Percentiles rank a stretch among this genome's conserved stretches.
phyloP scores from a whole-genome alignment of 2,113 vertebrate genomes.

The Ochotona curzoniae region DNA sequence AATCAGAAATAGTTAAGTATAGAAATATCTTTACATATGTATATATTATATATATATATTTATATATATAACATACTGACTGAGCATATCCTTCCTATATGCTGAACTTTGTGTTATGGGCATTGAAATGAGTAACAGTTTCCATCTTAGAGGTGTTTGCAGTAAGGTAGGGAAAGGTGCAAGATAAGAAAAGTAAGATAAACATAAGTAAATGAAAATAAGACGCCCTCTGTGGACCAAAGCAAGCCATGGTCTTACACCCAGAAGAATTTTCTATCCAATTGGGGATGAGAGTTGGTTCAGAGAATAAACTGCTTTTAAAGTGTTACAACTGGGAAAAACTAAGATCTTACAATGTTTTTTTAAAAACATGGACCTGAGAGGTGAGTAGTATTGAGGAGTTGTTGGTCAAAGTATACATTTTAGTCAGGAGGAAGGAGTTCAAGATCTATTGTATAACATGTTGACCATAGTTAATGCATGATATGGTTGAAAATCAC shows the following conservation, averaged over 20 bases:
- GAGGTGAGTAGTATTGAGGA: background rate
- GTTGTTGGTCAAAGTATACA: background rate
- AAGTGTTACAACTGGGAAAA: background rate
- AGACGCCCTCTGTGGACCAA: background rate
- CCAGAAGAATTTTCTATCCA: background rate
- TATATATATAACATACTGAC: background rate
- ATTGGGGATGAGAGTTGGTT: background rate
- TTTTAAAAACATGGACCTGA: background rate
- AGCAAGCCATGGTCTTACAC: background rate
- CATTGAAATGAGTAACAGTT: background rate
- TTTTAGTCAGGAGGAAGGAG: background rate
- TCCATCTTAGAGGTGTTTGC: background rate
- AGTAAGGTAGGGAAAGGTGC: background rate
- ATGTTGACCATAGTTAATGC: background rate
- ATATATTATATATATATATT: too few species aligned
- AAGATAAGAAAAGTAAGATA: background rate
- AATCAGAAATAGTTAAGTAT: too few species aligned
- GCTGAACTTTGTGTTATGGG: background rate
- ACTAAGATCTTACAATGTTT: background rate
- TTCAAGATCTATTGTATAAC: background rate
- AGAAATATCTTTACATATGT: too few species aligned
- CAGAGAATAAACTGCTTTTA: slow-evolving; percentile 10
- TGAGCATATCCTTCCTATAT: background rate
- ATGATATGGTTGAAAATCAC: background rate
- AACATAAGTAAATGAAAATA: background rate